Base-by-base conservation (phyloP, 2,888 invertebrate species). In the Cryptocheilus praepositus region DNA sequence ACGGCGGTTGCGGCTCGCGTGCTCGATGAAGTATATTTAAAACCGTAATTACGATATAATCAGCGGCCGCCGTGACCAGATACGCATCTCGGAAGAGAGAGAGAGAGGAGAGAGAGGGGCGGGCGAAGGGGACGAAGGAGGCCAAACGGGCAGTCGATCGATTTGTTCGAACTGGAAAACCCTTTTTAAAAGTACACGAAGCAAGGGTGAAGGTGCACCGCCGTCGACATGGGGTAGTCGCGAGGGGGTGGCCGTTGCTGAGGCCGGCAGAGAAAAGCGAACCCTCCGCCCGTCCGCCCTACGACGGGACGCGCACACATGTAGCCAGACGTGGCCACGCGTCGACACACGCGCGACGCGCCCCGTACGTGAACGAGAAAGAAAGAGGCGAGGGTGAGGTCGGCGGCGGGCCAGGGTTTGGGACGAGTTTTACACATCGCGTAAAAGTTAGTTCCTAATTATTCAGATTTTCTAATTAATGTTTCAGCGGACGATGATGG, bases 391-490 rank as follows among this genome's bases (percentile, higher is more conserved):
- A 49, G 49, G 49, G 49, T 18, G 49, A 49, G 49, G 43, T 43
- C 43, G 56, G 56, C 13, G 65, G 51, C 46, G 54, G 49, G 15
- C 4, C 36, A 63, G 62, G 52, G 53, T 15, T 64, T 58, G 63
- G 63, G 4, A 36, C 71, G 78, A 74, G 76, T 80, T 79, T 79
- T 79, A 74, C 81, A 74, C 76, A 81, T 81, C 81, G 80, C 77
- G 81, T 81, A 83, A 85, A 86, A 86, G 84, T 85, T 84, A 85
- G 83, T 86, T 87, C 85, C 85, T 87, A 86, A 87, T 87, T 87
- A 87, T 86, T 87, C 85, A 83, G 85, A 86, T 86, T 86, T 87
- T 86, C 86, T 87, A 86, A 86, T 87, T 87, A 87, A 86, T 82
- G 85, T 83, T 86, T 82, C 83, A 81, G 76, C 78, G 80, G 77